Percentiles rank a stretch among this genome's conserved stretches.
phyloP scores from a whole-genome alignment of 2,797 vertebrate species.

The Neomorphus geoffroyi region DNA sequence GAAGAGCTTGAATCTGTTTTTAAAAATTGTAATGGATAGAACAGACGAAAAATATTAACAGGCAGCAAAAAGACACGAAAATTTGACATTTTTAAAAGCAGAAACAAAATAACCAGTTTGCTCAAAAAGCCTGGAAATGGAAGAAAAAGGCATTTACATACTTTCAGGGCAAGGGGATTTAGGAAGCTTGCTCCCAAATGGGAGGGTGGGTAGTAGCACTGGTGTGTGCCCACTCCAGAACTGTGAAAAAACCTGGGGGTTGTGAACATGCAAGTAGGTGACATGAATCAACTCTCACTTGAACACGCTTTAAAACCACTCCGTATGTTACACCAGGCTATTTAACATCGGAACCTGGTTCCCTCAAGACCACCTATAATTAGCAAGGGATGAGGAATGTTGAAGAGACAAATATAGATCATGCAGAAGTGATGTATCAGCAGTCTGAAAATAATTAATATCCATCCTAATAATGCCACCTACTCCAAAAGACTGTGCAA shows the following conservation, averaged over 20 bases:
- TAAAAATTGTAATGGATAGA: not conserved
- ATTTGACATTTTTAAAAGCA: not conserved
- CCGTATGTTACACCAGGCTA: not conserved
- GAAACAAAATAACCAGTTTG: not conserved
- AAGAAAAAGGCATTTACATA: not conserved
- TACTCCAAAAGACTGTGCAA: conserved; percentile 54
- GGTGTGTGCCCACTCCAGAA: not conserved
- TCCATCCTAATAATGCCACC: conserved; percentile 54
- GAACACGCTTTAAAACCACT: not conserved
- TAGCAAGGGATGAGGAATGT: conserved; percentile 43
- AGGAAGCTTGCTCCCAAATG: not conserved
- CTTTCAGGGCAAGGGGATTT: not conserved
- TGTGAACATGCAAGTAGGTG: not conserved
- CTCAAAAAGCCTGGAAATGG: not conserved
- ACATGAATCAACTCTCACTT: not conserved
- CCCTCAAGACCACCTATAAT: conserved; percentile 65
- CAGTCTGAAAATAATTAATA: conserved; percentile 72
- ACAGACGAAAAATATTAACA: not conserved
- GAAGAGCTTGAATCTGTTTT: not conserved
- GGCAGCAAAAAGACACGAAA: not conserved
- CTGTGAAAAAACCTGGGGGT: not conserved
- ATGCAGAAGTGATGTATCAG: conserved; percentile 47
- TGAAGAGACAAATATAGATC: conserved; percentile 66
- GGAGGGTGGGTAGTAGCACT: not conserved
- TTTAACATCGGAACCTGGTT: conserved; percentile 19